Percentiles rank a stretch among this genome's conserved stretches.
phyloP scores from a whole-genome alignment of 2,113 vertebrate genomes.

The Pristiophorus japonicus region DNA sequence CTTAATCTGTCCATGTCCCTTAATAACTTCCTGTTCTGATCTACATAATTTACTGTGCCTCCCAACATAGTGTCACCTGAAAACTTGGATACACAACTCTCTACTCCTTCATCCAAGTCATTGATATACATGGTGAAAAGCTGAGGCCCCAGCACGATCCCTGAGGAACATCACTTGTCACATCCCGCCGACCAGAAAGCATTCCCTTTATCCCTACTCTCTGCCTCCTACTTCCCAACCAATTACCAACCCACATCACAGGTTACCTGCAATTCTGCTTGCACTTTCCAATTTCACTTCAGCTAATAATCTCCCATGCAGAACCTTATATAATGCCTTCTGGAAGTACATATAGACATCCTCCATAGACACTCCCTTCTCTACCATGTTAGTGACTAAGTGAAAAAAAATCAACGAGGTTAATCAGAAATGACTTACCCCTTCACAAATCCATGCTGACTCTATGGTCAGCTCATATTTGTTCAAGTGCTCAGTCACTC shows the following conservation, averaged over 20 bases:
- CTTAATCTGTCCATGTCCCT: neutral
- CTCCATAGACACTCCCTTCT: neutral
- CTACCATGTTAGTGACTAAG: neutral
- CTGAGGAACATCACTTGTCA: neutral
- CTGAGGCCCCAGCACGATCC: neutral
- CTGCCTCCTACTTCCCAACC: neutral
- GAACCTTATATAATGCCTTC: neutral
- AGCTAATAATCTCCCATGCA: neutral
- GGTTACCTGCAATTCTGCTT: neutral
- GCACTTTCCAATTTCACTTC: neutral
- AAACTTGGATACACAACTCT: neutral
- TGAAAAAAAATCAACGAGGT: neutral
- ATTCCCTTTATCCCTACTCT: neutral
- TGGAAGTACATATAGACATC: neutral
- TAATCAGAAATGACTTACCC: neutral
- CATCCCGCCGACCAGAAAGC: neutral
- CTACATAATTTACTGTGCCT: neutral
- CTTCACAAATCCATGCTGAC: neutral
- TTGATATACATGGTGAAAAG: neutral
- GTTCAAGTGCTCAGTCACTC: neutral
- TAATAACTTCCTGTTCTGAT: neutral
- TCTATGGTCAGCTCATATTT: neutral
- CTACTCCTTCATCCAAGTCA: neutral
- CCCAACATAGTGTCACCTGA: neutral
- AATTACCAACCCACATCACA: neutral